These are phyloP conservation scores for Laticauda colubrina DNA, from an alignment of 2,113 vertebrate species.

Conservation along the genomic window DNA sequence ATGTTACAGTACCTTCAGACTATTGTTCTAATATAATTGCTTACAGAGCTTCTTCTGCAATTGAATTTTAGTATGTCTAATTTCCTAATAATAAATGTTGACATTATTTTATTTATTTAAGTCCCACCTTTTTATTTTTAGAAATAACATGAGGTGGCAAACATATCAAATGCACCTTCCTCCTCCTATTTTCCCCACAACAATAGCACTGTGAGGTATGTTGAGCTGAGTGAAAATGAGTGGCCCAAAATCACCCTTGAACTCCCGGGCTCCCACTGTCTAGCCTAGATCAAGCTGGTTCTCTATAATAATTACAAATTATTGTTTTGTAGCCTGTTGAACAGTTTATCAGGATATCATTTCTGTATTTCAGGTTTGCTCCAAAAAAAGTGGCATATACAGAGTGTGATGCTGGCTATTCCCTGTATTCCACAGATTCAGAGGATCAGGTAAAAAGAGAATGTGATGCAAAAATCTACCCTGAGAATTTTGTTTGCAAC, in stretches of 20 bases:
- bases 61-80: not conserved
- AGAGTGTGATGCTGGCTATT: constrained; percentile 69
- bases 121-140: too few species aligned
- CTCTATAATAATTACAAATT: not conserved
- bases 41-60: not conserved
- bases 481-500: not conserved
- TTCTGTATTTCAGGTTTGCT: constrained; percentile 57
- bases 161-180: not conserved
- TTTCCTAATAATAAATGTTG: not conserved
- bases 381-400: constrained; percentile 58
- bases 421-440: constrained; percentile 79
- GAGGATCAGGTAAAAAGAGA: constrained; percentile 79
- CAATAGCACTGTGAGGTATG: not conserved
- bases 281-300: not conserved
- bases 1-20: not conserved
- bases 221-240: not conserved
- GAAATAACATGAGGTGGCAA: not conserved
- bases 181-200: not conserved
- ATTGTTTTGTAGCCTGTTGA: not conserved
- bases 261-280: not conserved
- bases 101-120: not conserved
- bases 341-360: not conserved
- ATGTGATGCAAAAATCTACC: not conserved
- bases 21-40: not conserved
- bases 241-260: not conserved